Evolutionary conservation across 2,888 invertebrate species (phyloP).

Genomic region (Villa cingulata): DNA sequence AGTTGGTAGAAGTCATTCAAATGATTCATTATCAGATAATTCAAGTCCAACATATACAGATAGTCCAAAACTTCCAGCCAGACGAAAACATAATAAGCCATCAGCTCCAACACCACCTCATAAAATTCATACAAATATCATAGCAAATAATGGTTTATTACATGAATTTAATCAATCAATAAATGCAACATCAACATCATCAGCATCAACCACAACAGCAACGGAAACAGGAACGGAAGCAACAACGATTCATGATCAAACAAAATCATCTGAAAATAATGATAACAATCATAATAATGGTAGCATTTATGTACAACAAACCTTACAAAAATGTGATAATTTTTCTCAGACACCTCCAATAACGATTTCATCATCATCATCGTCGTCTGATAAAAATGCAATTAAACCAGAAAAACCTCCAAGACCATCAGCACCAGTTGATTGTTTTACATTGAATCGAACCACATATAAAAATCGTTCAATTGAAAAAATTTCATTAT

Average conservation of each 20-base stretch:
- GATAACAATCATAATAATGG: not conserved
- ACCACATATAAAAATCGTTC: constrained; percentile 16
- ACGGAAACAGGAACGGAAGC: not conserved
- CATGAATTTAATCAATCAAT: not conserved
- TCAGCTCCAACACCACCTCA: constrained; percentile 53
- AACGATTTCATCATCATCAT: constrained; percentile 3
- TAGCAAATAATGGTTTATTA: not conserved
- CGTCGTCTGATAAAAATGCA: constrained; percentile 20
- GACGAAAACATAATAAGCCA: constrained; percentile 62
- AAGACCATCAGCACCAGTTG: constrained; percentile 39
- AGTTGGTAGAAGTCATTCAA: constrained; percentile 45
- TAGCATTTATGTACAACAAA: not conserved
- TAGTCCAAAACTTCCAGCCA: constrained; percentile 58
- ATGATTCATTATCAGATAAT: constrained; percentile 52
- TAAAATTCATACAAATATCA: not conserved
- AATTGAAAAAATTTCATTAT: constrained; percentile 6
- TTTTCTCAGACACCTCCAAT: constrained; percentile 16
- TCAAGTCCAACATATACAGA: constrained; percentile 54
- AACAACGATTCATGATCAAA: not conserved
- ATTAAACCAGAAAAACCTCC: constrained; percentile 50
- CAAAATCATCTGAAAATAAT: not conserved
- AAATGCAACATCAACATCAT: not conserved
- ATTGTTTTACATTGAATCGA: constrained; percentile 18
- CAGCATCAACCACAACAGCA: not conserved
- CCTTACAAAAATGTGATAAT: constrained; percentile 18